phyloP scores from a whole-genome alignment of 1,140 invertebrate genomes.

The Periplaneta americana region DNA sequence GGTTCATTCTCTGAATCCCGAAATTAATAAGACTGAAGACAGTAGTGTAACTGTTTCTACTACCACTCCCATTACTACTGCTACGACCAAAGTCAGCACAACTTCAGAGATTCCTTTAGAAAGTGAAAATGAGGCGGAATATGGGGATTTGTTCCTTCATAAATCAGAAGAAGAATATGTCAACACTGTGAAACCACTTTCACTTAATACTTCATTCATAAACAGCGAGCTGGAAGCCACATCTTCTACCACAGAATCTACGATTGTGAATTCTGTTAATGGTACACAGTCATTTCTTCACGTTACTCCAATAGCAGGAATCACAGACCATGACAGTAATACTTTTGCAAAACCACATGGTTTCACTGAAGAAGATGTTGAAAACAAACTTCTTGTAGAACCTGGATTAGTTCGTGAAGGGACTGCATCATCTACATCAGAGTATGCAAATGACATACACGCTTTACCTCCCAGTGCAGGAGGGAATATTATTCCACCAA shows the following conservation, averaged over 20 bases:
- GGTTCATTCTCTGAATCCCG: background rate
- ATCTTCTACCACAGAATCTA: background rate
- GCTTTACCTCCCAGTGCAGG: background rate
- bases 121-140: background rate
- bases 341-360: background rate
- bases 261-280: background rate
- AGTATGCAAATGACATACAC: background rate
- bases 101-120: background rate
- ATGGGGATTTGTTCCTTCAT: background rate
- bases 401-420: background rate
- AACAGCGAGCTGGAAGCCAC: background rate
- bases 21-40: background rate
- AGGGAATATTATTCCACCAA: constrained; percentile 2
- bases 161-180: background rate
- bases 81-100: background rate
- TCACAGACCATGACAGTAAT: background rate
- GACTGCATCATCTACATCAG: background rate
- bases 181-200: background rate
- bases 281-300: background rate
- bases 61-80: too few relatives aligned
- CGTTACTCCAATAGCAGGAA: background rate
- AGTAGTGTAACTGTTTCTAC: too few relatives aligned
- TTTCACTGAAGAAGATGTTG: background rate
- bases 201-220: background rate
- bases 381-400: constrained; percentile 2